Evolutionary conservation across 2,797 vertebrate species (phyloP).

Genomic region (Neopelma chrysocephalum): DNA sequence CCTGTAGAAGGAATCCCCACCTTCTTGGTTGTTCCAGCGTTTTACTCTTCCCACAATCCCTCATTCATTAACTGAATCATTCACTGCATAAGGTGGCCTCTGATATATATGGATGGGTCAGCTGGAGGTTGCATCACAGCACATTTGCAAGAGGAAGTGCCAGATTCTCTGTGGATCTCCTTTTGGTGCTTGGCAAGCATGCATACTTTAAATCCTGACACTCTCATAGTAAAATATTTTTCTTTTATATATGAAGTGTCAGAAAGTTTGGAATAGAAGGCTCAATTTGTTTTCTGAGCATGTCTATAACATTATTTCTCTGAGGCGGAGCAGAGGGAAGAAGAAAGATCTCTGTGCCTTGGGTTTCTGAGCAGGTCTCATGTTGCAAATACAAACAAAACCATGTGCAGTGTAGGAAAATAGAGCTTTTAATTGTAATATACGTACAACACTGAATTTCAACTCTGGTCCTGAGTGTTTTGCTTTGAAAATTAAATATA

Average conservation of each 20-base stretch:
- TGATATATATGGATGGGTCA: not conserved
- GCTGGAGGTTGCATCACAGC: not conserved
- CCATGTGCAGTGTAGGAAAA: rapidly evolving
- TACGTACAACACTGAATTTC: not conserved
- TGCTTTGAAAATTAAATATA: not conserved
- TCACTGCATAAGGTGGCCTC: not conserved
- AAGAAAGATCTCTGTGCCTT: not conserved
- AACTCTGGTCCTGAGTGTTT: not conserved
- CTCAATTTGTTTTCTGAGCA: not conserved
- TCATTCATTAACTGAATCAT: not conserved
- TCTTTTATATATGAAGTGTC: not conserved
- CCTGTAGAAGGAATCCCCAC: not conserved
- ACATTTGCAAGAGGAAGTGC: not conserved
- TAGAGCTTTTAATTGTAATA: not conserved
- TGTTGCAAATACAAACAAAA: not conserved
- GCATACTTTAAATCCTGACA: not conserved
- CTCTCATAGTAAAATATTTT: not conserved
- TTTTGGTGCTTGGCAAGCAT: not conserved
- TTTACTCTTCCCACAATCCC: not conserved
- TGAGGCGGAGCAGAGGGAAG: not conserved
- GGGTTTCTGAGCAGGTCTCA: not conserved
- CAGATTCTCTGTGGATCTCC: not conserved
- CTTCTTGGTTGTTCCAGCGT: not conserved
- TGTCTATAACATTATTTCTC: not conserved
- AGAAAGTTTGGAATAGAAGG: not conserved